A percentile compares a stretch with the other conserved stretches of the same genome.
phyloP scores from a whole-genome alignment of 1,140 invertebrate species.

The Lasioglossum albipes region DNA sequence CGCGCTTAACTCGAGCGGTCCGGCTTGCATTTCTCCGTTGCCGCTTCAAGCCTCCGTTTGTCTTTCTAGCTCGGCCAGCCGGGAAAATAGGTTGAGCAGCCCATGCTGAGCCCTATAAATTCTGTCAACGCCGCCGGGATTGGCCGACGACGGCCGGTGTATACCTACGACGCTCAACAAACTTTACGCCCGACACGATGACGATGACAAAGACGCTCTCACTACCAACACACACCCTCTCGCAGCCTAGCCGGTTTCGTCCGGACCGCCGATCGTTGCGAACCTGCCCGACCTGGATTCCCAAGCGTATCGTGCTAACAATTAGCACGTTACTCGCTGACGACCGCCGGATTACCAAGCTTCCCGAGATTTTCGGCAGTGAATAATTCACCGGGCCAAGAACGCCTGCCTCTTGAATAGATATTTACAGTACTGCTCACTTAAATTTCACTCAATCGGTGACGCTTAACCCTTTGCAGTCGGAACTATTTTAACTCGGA shows the following conservation, averaged over 20 bases:
- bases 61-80: constrained; percentile 24
- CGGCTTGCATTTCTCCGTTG: not conserved
- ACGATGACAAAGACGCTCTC: constrained; percentile 11
- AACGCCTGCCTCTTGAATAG: not conserved
- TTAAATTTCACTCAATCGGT: too few relatives aligned
- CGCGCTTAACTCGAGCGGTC: constrained; percentile 50
- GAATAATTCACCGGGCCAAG: not conserved
- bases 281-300: constrained; percentile 46
- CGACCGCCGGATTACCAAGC: not conserved
- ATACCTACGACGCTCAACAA: constrained; percentile 51
- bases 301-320: constrained; percentile 48
- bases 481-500: too few relatives aligned
- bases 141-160: constrained; percentile 26
- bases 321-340: constrained; percentile 43
- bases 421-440: too few relatives aligned
- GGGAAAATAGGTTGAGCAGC: constrained; percentile 58
- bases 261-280: not conserved
- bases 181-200: constrained; percentile 41
- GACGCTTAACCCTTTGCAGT: too few relatives aligned
- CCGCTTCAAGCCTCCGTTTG: not conserved
- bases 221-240: not conserved
- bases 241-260: too few relatives aligned
- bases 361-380: not conserved
- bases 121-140: constrained; percentile 50
- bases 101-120: constrained; percentile 55